These are phyloP conservation scores for Ditylenchus weischeri DNA, from an alignment of 2,888 invertebrate species.

Conservation along the genomic window DNA sequence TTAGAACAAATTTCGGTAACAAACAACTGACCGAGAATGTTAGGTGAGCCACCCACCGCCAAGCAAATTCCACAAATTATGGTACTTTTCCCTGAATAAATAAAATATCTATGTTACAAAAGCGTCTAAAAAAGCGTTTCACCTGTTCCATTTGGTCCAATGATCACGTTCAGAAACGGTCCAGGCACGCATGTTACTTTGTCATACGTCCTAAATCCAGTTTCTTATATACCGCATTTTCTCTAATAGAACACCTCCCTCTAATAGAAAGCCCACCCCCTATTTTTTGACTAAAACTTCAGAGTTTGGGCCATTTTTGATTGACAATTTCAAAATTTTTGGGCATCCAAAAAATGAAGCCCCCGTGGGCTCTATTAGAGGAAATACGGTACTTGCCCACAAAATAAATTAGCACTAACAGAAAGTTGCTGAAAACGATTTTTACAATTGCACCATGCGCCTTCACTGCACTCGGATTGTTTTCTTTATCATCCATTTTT, in stretches of 20 bases:
- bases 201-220: conserved; percentile 47
- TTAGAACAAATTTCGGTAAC: too few relatives aligned
- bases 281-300: too few relatives aligned
- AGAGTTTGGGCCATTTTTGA: too few relatives aligned
- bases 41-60: conserved; percentile 49
- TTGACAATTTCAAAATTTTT: too few relatives aligned
- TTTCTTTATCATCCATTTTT: conserved; percentile 15
- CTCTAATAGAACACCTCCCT: too few relatives aligned
- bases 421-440: conserved; percentile 41
- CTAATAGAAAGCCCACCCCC: too few relatives aligned
- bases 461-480: conserved; percentile 10
- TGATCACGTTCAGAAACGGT: conserved; percentile 46
- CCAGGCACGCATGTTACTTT: conserved; percentile 39
- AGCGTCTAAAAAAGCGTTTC: neutral
- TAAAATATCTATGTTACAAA: neutral
- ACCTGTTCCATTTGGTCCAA: conserved; percentile 53
- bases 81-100: conserved; percentile 41
- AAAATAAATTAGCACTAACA: conserved; percentile 34
- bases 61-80: conserved; percentile 55
- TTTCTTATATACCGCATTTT: too few relatives aligned
- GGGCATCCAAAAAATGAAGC: too few relatives aligned
- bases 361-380: too few relatives aligned
- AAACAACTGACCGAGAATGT: conserved; percentile 18
- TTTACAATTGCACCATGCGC: conserved; percentile 39
- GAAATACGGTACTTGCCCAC: neutral